Percentiles rank a stretch among this genome's conserved stretches.
These are phyloP conservation scores for Kryptolebias marmoratus DNA, from an alignment of 2,113 vertebrate species.

Conservation along the genomic window DNA sequence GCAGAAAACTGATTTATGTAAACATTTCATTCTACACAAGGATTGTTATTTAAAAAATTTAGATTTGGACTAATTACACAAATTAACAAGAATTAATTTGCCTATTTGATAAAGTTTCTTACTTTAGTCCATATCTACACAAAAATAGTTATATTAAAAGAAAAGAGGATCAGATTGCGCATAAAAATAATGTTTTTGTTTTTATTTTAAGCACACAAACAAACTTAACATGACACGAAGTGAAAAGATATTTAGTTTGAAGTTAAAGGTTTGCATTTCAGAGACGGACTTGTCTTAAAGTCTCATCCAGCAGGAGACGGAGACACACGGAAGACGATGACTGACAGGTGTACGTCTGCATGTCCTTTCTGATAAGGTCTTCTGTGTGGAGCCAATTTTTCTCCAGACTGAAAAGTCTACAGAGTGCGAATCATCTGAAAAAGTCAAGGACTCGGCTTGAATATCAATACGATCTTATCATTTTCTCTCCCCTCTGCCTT, in stretches of 20 bases:
- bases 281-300: not conserved
- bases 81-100: too few relatives aligned
- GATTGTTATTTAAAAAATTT: not conserved
- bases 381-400: conserved; percentile 48
- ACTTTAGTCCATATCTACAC: too few relatives aligned
- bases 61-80: not conserved
- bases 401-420: conserved; percentile 34
- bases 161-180: too few relatives aligned
- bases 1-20: too few relatives aligned
- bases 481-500: not conserved
- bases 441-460: conserved; percentile 47
- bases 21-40: not conserved
- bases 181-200: too few relatives aligned
- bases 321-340: conserved; percentile 8
- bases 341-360: conserved; percentile 39
- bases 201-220: too few relatives aligned
- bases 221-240: not conserved
- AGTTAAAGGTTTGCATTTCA: not conserved
- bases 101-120: too few relatives aligned
- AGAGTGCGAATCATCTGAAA: conserved; percentile 43
- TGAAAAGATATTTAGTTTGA: not conserved
- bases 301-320: conserved; percentile 6
- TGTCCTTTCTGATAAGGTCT: conserved; percentile 55
- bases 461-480: conserved; percentile 20
- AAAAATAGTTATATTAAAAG: too few relatives aligned